Evolutionary conservation across 2,113 vertebrate genomes (phyloP), one percentile per base, ranked within the genome.

Genomic region (Rhea americana): DNA sequence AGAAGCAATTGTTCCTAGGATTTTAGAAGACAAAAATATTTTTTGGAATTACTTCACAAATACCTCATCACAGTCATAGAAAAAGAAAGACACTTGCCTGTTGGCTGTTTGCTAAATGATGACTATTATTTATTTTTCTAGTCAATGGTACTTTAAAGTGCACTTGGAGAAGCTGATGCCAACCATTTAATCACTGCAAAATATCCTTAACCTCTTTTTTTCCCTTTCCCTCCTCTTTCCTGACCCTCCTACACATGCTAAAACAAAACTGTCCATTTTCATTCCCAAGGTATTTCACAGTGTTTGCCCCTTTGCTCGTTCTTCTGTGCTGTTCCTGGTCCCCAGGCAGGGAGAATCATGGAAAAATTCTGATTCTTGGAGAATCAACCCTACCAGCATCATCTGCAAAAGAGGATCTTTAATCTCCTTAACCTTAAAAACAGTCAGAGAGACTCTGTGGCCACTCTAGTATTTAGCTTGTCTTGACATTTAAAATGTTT

Each of bases 21-120:
- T 92, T 96, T 94, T 89, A 95, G 93, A 94, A 96, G 85, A 50
- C 70, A 95, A 59, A 95, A 93, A 92, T 91, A 96, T 86, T 47
- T 85, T 95, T 82, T 94, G 93, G 30, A 96, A 94, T 93, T 94
- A 76, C 87, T 95, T 96, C 72, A 87, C 65, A 94, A 93, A 92
- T 92, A 94, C 20, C 72, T 89, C 43, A 63, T 88, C 90, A 90
- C 65, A 87, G 55, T 90, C 73, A 65, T 2, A 56, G 62, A 80
- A 30, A 2, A 21, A 47, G 58, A 80, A 74, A 80, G 75, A 79
- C 81, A 89, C 32, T 43, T 81, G 4, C 3, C 75, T 9, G 68
- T 50, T 17, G 20, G 11, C 75, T 72, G 22, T 21, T 45, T 68
- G 9, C 24, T 79, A 79, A 71, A 15, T 6, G 75, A 47, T 8